Base-by-base conservation (phyloP, 2,797 vertebrate species). In the Phoebastria nigripes region DNA sequence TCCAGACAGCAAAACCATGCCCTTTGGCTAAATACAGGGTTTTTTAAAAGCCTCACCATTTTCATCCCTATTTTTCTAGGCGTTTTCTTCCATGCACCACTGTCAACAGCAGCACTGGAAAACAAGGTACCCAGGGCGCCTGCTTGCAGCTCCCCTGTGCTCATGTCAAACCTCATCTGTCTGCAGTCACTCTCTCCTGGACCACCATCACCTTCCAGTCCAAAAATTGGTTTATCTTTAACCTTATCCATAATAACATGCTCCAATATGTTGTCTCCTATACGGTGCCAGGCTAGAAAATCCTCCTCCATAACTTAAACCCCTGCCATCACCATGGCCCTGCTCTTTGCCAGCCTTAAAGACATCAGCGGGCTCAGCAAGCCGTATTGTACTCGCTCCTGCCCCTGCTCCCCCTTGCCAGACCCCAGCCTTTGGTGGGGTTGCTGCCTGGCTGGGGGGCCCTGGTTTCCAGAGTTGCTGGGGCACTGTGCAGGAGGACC, bases 11-110 rank as follows among this genome's bases (percentile, higher is more conserved):
- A 94, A 88, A 91, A 88, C 62, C 35, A 6, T 91, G 91, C 72
- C 87, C 93, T 90, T 94, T 93, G 39, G 31, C 62, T 96, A 94
- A 94, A 94, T 66, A 90, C 20, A 84, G 70, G 11, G 3, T 44
- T 72, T 90, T 88, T 63, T 33, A 7, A 94, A 95, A 90, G 51
- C 51, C 51, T 95, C 42, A 76, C 44, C 55, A 82, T 91, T 94
- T 92, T 76, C 46, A 87, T 82, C n/a, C 52, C 25, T 89, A 39
- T 71, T 95, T 96, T 93, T 87, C 84, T n/a, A 19, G 21, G 67
- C 0, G 4, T 92, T 84, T 92, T 82, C 74, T 77, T 93, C 84
- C 46, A 69, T 25, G 22, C 20, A 69, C 42, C 33, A 35, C 62
- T 91, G 72, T 74, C 93, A 73, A 2, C 84, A 91, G 9, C 28